Conservation (phyloP, 2,797 vertebrate species). For the Sitta carolinensis region DNA sequence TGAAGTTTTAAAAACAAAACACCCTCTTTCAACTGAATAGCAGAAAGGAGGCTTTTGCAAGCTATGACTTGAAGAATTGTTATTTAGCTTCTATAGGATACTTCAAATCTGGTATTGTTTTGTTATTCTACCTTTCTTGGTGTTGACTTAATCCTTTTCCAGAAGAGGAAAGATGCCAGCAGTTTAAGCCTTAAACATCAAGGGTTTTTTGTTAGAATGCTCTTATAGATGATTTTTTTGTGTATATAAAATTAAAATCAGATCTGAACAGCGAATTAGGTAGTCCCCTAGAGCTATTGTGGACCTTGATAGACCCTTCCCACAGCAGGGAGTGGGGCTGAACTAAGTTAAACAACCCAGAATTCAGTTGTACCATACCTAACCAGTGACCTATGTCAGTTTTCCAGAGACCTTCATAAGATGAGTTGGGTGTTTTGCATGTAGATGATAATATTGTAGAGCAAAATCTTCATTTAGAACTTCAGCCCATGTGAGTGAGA, state of each 20-base stretch:
- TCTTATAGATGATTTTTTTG: background rate
- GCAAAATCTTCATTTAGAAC: background rate
- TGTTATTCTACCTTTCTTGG: background rate
- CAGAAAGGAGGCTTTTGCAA: background rate
- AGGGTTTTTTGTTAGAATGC: background rate
- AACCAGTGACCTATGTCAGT: background rate
- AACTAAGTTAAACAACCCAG: background rate
- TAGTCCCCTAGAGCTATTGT: background rate
- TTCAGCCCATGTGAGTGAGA: background rate
- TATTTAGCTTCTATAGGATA: background rate
- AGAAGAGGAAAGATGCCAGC: background rate
- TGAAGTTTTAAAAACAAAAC: background rate
- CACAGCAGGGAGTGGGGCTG: background rate
- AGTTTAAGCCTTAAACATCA: background rate
- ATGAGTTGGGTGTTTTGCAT: background rate
- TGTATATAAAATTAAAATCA: background rate
- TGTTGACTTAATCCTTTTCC: background rate
- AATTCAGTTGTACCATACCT: background rate
- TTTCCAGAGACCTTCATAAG: background rate
- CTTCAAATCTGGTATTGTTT: background rate
- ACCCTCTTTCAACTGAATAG: background rate
- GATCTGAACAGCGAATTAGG: background rate
- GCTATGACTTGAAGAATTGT: background rate
- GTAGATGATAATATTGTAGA: background rate
- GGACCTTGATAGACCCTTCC: background rate